phyloP scores from a whole-genome alignment of 1,140 invertebrate genomes.

The Agrilus planipennis region DNA sequence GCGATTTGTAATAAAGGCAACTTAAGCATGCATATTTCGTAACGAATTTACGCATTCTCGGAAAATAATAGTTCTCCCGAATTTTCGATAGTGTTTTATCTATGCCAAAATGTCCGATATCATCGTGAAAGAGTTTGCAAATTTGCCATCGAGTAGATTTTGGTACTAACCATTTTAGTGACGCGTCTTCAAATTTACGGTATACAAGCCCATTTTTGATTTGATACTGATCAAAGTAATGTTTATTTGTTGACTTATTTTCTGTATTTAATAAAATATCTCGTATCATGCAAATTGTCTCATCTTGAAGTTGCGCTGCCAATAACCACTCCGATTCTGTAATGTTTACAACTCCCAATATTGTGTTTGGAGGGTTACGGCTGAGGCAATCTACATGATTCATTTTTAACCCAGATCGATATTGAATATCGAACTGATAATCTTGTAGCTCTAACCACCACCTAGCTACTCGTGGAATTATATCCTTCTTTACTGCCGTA shows the following conservation, averaged over 20 bases:
- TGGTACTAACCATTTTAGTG: constrained; percentile 24
- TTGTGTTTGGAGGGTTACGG: constrained; percentile 9
- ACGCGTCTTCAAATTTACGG: constrained; percentile 12
- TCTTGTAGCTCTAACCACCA: constrained; percentile 18
- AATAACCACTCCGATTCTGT: not conserved
- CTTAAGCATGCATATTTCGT: constrained; percentile 16
- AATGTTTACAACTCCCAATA: not conserved
- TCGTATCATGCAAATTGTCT: too few species aligned
- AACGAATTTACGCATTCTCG: constrained; percentile 12
- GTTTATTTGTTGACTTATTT: too few species aligned
- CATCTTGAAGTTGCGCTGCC: not conserved
- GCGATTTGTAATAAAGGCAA: constrained; percentile 16
- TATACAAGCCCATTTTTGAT: too few species aligned
- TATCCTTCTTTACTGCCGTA: constrained; percentile 12
- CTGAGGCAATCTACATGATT: constrained; percentile 20
- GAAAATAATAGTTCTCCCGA: constrained; percentile 25
- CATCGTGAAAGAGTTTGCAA: constrained; percentile 25
- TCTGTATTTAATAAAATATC: too few species aligned
- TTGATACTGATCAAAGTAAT: too few species aligned
- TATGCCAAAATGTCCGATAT: constrained; percentile 24
- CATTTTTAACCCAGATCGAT: constrained; percentile 16
- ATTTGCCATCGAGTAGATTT: constrained; percentile 20
- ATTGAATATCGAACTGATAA: constrained; percentile 12
- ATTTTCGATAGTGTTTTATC: constrained; percentile 25
- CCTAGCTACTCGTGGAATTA: constrained; percentile 15